These are phyloP conservation scores for Yponomeuta evonymella DNA, from an alignment of 2,888 invertebrate species.

Conservation along the genomic window DNA sequence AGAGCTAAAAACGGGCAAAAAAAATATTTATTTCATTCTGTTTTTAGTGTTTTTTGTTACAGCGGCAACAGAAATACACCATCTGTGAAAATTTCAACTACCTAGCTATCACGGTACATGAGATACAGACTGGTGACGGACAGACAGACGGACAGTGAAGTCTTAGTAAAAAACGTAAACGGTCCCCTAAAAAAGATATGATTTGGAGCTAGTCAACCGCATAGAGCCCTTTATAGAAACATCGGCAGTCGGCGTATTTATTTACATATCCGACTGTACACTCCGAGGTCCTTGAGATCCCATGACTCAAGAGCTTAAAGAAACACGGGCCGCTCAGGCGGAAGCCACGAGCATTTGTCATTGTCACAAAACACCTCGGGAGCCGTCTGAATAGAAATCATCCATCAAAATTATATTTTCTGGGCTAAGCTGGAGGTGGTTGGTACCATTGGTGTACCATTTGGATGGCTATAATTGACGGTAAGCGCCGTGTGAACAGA, in stretches of 20 bases:
- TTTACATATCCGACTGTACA: not conserved
- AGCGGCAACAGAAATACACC: too few species aligned
- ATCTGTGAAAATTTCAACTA: too few species aligned
- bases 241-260: not conserved
- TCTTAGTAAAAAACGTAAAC: too few species aligned
- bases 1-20: too few species aligned
- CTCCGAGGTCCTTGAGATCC: not conserved
- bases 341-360: conserved; percentile 31
- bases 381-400: conserved; percentile 34
- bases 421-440: not conserved
- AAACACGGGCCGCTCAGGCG: not conserved
- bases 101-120: too few species aligned
- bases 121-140: too few species aligned
- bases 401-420: conserved; percentile 23
- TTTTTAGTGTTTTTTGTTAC: too few species aligned
- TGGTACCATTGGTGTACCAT: not conserved
- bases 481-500: not conserved
- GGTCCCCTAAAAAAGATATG: too few species aligned
- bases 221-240: too few species aligned
- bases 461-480: not conserved
- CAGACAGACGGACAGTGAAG: too few species aligned
- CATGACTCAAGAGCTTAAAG: not conserved
- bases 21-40: too few species aligned
- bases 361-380: conserved; percentile 36
- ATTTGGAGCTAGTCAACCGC: too few species aligned